Evolutionary conservation across 2,797 vertebrate genomes (phyloP).

Genomic region (Lacerta agilis): DNA sequence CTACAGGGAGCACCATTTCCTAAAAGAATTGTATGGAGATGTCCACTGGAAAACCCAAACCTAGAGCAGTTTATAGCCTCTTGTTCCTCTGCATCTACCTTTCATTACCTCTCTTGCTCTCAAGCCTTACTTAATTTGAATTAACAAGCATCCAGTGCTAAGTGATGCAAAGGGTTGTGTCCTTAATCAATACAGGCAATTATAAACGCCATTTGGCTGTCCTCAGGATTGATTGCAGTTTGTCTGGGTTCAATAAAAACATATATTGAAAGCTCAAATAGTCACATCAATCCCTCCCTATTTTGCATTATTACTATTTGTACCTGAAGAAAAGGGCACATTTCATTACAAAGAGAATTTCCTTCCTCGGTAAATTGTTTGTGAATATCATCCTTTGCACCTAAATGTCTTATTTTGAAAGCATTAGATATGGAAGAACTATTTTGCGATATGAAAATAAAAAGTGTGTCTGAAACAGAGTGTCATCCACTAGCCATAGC

Average conservation of each 20-base stretch:
- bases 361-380: neutral
- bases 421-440: neutral
- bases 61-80: neutral
- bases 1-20: too few species aligned
- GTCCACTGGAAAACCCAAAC: neutral
- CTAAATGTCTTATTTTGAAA: neutral
- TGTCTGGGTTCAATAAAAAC: constrained; percentile 46
- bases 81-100: neutral
- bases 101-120: neutral
- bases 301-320: neutral
- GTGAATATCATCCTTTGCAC: neutral
- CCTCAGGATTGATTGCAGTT: constrained; percentile 52
- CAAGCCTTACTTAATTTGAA: neutral
- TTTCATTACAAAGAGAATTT: constrained; percentile 2
- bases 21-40: neutral
- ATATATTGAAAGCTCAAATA: neutral
- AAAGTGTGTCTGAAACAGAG: neutral
- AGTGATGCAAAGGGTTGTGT: constrained; percentile 55
- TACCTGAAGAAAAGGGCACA: constrained; percentile 26
- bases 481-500: neutral
- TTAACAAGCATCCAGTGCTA: constrained; percentile 34
- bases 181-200: constrained; percentile 58
- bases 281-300: constrained; percentile 19
- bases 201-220: constrained; percentile 45
- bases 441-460: neutral